phyloP scores from a whole-genome alignment of 2,888 invertebrate genomes.

The Ommatoiulus sabulosus region DNA sequence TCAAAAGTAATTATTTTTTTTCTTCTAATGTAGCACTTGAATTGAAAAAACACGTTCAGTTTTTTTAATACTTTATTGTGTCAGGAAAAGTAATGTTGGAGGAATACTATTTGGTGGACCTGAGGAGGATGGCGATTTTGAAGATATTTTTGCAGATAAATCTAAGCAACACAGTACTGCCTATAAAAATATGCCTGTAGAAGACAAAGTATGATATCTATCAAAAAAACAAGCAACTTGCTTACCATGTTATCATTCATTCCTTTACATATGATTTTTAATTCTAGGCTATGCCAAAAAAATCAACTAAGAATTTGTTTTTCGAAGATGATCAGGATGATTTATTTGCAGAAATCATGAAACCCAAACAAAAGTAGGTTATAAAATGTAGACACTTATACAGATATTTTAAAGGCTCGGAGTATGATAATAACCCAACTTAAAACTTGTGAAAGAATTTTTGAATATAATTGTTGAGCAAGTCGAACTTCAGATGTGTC shows the following conservation, averaged over 20 bases:
- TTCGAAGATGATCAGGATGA: slow-evolving; percentile 45
- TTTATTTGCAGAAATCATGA: slow-evolving; percentile 44
- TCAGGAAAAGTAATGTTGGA: neutral
- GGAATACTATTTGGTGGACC: slow-evolving; percentile 47
- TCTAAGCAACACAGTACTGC: neutral
- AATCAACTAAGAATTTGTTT: neutral
- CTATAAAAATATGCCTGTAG: neutral
- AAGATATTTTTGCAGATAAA: slow-evolving; percentile 54
- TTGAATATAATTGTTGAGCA: no score
- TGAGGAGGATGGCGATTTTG: slow-evolving; percentile 52
- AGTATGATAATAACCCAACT: no score
- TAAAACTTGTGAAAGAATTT: no score
- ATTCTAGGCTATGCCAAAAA: neutral
- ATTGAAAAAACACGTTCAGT: neutral
- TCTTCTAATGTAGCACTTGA: neutral
- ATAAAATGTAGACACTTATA: neutral
- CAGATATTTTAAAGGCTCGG: no score
- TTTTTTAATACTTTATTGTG: neutral
- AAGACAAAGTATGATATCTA: neutral
- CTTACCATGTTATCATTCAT: neutral
- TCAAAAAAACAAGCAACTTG: neutral
- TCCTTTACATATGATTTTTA: neutral
- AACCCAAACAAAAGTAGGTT: slow-evolving; percentile 35
- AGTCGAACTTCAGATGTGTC: no score
- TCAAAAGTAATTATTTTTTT: neutral